These are phyloP conservation scores for Geodia barretti DNA, from an alignment of 37 sponge, comb jelly and placozoan species.

Conservation along the genomic window DNA sequence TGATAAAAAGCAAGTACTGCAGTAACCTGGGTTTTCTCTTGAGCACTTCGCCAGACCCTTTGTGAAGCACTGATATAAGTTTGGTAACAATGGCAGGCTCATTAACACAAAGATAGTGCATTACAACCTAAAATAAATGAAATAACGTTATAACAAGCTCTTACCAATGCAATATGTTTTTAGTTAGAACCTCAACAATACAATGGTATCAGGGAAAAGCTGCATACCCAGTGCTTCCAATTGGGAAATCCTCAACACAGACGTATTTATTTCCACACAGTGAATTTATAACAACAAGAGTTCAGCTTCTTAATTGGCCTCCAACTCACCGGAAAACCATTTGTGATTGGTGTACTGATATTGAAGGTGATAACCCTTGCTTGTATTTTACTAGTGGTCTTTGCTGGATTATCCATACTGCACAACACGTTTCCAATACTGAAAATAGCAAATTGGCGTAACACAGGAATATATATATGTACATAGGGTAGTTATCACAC, in stretches of 20 bases:
- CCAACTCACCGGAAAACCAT: slow-evolving; percentile 88
- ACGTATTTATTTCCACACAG: too few species aligned
- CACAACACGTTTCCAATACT: slow-evolving; percentile 94
- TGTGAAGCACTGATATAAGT: slow-evolving; percentile 74
- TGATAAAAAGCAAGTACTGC: neutral
- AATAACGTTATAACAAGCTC: too few species aligned
- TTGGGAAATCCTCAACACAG: too few species aligned
- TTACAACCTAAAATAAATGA: slow-evolving; percentile 71
- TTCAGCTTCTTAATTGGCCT: too few species aligned
- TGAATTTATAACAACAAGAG: too few species aligned
- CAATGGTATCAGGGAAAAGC: too few species aligned
- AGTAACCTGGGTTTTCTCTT: slow-evolving; percentile 77
- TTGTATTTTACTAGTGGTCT: slow-evolving; percentile 58
- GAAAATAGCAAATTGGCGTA: neutral
- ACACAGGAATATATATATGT: neutral
- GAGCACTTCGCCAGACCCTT: slow-evolving; percentile 86
- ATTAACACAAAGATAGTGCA: slow-evolving; percentile 85
- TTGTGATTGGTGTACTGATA: slow-evolving; percentile 90
- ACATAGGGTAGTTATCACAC: neutral
- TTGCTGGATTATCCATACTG: slow-evolving; percentile 53
- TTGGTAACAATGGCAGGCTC: slow-evolving; percentile 88
- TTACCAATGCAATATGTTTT: too few species aligned
- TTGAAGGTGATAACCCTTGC: slow-evolving; percentile 87
- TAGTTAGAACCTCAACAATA: too few species aligned
- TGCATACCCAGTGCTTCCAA: too few species aligned